Conservation (phyloP, 2,113 vertebrate genomes). For the Penelope pileata region DNA sequence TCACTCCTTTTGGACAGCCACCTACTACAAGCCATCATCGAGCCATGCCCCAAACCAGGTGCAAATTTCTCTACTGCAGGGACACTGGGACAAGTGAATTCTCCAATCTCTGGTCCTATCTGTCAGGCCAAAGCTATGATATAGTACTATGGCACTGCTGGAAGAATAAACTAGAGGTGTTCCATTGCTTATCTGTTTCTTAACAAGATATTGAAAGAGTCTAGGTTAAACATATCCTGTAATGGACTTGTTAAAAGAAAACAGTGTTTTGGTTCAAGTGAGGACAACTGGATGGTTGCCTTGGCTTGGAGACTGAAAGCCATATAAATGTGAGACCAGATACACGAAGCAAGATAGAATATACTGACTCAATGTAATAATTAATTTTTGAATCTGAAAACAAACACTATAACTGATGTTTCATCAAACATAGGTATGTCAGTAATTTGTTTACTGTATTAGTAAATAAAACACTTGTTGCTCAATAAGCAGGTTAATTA, state of each 20-base stretch:
- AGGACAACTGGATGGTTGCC: not conserved
- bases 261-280: not conserved
- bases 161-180: not conserved
- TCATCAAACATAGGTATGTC: not conserved
- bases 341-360: not conserved
- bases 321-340: not conserved
- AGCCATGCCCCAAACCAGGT: not conserved
- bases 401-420: not conserved
- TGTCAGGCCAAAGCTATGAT: not conserved
- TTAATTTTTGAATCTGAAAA: not conserved
- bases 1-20: not conserved
- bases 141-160: not conserved
- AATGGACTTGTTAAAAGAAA: not conserved
- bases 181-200: not conserved
- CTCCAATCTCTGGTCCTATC: not conserved
- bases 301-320: not conserved
- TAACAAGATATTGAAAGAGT: not conserved
- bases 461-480: not conserved
- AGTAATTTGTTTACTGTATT: not conserved
- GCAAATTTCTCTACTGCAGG: not conserved
- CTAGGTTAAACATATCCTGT: not conserved
- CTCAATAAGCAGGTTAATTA: slow-evolving; percentile 8
- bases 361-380: not conserved
- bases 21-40: not conserved
- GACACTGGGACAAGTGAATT: not conserved